phyloP scores from a whole-genome alignment of 2,888 invertebrate genomes.

The Tipula vernalis region DNA sequence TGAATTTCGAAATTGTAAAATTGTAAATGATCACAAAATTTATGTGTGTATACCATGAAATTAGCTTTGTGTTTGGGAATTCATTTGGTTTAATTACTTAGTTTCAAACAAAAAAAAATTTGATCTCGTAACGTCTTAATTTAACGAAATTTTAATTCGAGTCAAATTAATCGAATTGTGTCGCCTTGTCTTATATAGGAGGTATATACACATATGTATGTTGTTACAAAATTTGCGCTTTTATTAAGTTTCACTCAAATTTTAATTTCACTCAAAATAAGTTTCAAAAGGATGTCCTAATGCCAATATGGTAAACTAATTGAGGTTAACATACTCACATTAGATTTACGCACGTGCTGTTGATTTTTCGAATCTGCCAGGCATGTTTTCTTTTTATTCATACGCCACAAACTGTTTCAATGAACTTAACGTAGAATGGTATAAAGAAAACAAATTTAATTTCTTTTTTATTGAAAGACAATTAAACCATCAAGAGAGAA shows the following conservation, averaged over 20 bases:
- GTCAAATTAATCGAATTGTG: not conserved
- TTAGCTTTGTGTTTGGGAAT: not conserved
- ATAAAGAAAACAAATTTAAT: not conserved
- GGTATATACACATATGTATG: too few relatives aligned
- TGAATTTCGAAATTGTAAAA: not conserved
- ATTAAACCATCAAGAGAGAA: not conserved
- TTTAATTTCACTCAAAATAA: too few relatives aligned
- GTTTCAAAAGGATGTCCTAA: too few relatives aligned
- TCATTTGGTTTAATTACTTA: not conserved
- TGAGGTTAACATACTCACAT: not conserved
- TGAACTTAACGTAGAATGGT: not conserved
- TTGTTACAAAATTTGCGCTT: too few relatives aligned
- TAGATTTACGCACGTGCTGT: not conserved
- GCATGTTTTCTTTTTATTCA: not conserved
- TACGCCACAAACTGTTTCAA: not conserved
- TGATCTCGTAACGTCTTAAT: not conserved
- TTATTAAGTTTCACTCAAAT: too few relatives aligned
- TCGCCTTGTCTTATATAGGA: not conserved
- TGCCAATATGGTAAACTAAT: too few relatives aligned
- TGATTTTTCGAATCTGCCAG: not conserved
- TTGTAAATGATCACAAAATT: not conserved
- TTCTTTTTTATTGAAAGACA: not conserved
- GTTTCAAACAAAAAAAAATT: not conserved
- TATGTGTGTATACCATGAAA: not conserved
- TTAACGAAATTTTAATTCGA: not conserved